These are phyloP conservation scores for Auanema sp. DNA, from an alignment of 2,888 invertebrate species.

Conservation along the genomic window DNA sequence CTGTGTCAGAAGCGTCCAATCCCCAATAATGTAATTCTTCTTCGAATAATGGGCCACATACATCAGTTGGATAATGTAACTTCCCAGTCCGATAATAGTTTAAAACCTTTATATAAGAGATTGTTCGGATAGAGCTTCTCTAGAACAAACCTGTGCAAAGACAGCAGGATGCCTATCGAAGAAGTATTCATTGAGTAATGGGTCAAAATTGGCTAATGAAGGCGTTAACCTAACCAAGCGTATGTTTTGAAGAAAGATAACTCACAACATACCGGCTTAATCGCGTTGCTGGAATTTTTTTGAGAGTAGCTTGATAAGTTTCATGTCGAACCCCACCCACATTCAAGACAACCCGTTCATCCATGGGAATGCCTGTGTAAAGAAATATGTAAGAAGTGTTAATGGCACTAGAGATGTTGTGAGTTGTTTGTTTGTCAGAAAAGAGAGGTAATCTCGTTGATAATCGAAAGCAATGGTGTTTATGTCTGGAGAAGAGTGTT, in stretches of 20 bases:
- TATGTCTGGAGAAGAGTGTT: too few relatives aligned
- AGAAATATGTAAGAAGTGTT: not conserved
- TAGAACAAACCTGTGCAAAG: constrained; percentile 71
- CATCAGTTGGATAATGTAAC: constrained; percentile 97
- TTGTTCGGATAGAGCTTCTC: not conserved
- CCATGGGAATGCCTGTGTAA: constrained; percentile 49
- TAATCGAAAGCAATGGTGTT: too few relatives aligned
- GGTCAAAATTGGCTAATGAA: constrained; percentile 97
- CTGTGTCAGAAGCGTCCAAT: constrained; percentile 96
- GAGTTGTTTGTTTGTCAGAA: too few relatives aligned
- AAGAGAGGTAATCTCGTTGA: too few relatives aligned
- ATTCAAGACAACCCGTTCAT: constrained; percentile 87
- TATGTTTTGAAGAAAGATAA: not conserved
- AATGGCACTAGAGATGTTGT: too few relatives aligned
- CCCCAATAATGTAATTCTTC: constrained; percentile 96
- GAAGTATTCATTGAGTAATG: constrained; percentile 98
- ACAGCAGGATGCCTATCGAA: constrained; percentile 86
- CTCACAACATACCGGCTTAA: constrained; percentile 68
- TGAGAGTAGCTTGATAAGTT: constrained; percentile 72
- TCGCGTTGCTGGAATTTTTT: constrained; percentile 85
- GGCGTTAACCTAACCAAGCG: constrained; percentile 74
- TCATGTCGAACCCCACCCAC: constrained; percentile 93
- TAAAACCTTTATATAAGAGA: constrained; percentile 72
- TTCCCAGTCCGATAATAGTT: constrained; percentile 80
- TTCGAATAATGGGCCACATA: constrained; percentile 97